Evolutionary conservation across 2,113 vertebrate species (phyloP).

Genomic region (Colinus virginianus): DNA sequence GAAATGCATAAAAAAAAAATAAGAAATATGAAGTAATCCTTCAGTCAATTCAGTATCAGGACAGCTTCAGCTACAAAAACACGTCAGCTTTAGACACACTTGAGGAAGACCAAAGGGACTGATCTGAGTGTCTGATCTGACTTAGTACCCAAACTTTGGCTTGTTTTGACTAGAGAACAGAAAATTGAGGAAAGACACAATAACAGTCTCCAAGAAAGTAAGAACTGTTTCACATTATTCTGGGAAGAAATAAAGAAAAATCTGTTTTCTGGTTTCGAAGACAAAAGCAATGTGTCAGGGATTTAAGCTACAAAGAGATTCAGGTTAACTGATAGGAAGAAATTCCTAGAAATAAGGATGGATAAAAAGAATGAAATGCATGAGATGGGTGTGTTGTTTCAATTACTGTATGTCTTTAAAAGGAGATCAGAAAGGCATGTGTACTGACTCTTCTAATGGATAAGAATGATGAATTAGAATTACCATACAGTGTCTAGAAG

Average conservation of each 20-base stretch:
- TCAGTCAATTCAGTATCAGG: background rate
- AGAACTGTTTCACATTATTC: background rate
- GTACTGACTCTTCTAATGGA: background rate
- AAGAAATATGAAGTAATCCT: background rate
- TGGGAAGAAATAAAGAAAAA: background rate
- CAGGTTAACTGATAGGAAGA: background rate
- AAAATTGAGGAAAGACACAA: background rate
- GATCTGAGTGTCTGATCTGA: background rate
- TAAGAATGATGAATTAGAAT: background rate
- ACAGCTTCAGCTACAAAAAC: background rate
- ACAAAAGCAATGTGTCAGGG: background rate
- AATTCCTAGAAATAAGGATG: background rate
- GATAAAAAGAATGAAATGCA: background rate
- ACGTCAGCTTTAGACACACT: background rate
- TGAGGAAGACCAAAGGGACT: background rate
- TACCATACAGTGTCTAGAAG: background rate
- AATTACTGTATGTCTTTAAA: background rate
- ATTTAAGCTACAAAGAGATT: background rate
- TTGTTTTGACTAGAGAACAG: constrained; percentile 2
- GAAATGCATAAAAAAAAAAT: background rate
- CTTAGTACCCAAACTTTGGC: background rate
- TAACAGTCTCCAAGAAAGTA: background rate
- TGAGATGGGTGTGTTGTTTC: background rate
- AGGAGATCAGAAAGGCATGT: background rate
- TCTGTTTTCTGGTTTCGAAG: background rate